These are phyloP conservation scores for Salpingus planirostris DNA, from an alignment of 2,888 invertebrate genomes.

Conservation along the genomic window DNA sequence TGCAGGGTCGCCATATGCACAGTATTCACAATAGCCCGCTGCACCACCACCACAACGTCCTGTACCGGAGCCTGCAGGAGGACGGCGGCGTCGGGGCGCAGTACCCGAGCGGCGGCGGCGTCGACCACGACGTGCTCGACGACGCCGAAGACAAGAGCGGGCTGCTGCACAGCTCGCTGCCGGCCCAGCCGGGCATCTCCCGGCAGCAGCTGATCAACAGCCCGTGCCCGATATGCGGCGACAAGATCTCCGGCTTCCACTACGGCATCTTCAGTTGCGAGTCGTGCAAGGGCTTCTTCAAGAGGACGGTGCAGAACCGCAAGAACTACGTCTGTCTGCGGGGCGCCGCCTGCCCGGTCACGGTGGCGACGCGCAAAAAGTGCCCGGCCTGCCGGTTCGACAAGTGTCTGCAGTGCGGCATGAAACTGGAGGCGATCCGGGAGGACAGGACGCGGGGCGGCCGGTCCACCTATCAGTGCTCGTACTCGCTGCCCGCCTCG, in stretches of 20 bases:
- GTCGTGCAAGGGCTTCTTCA: conserved; percentile 97
- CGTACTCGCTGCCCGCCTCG: conserved; percentile 75
- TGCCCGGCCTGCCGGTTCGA: conserved; percentile 96
- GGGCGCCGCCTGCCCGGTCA: conserved; percentile 86
- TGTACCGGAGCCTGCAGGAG: conserved; percentile 47
- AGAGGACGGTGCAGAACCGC: conserved; percentile 95
- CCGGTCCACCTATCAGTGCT: conserved; percentile 91
- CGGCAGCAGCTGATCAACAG: conserved; percentile 85
- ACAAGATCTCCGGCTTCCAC: conserved; percentile 94
- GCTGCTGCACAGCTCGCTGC: conserved; percentile 41
- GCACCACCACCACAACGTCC: conserved; percentile 48
- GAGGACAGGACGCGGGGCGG: conserved; percentile 94
- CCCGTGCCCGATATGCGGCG: conserved; percentile 91
- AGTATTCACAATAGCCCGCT: conserved; percentile 44
- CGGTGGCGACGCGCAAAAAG: conserved; percentile 88
- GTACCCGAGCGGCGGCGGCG: conserved; percentile 13
- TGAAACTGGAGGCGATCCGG: conserved; percentile 95
- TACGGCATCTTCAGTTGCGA: conserved; percentile 98
- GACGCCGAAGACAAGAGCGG: conserved; percentile 40
- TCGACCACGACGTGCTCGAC: conserved; percentile 38
- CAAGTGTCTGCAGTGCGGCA: conserved; percentile 90
- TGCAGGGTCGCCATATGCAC: conserved; percentile 47
- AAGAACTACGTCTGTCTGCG: conserved; percentile 92
- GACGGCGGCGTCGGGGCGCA: conserved; percentile 27
- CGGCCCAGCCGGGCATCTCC: conserved; percentile 69